phyloP scores from a whole-genome alignment of 2,113 vertebrate species.

The Halcyon senegalensis region DNA sequence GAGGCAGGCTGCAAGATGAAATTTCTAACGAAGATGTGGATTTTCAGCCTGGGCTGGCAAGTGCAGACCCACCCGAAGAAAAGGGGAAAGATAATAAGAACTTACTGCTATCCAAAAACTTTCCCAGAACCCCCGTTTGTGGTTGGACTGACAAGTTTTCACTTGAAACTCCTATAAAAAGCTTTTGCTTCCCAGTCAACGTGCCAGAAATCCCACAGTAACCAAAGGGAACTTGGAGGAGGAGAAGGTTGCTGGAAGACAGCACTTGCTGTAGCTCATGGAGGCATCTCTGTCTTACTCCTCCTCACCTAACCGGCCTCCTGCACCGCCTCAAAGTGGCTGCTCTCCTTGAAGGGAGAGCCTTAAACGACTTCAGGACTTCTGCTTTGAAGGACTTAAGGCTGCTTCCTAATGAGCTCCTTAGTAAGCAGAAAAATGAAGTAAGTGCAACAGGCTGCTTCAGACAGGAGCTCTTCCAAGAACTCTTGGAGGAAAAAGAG shows the following conservation, averaged over 20 bases:
- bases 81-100: not conserved
- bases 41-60: constrained; percentile 1
- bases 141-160: not conserved
- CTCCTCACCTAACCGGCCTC: not conserved
- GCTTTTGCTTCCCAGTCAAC: not conserved
- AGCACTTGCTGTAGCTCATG: not conserved
- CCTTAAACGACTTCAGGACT: not conserved
- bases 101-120: not conserved
- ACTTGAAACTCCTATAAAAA: not conserved
- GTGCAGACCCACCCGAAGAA: not conserved
- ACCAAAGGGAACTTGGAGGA: not conserved
- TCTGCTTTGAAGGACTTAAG: not conserved
- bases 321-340: not conserved
- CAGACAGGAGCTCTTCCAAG: not conserved
- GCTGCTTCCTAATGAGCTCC: not conserved
- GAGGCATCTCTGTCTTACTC: not conserved
- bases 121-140: not conserved
- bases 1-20: not conserved
- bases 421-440: not conserved
- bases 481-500: not conserved
- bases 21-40: not conserved
- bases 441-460: not conserved
- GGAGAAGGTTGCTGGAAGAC: not conserved
- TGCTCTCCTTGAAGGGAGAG: not conserved
- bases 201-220: not conserved